Base-by-base conservation (phyloP, 2,113 vertebrate genomes). In the Campylomormyrus tamandua region DNA sequence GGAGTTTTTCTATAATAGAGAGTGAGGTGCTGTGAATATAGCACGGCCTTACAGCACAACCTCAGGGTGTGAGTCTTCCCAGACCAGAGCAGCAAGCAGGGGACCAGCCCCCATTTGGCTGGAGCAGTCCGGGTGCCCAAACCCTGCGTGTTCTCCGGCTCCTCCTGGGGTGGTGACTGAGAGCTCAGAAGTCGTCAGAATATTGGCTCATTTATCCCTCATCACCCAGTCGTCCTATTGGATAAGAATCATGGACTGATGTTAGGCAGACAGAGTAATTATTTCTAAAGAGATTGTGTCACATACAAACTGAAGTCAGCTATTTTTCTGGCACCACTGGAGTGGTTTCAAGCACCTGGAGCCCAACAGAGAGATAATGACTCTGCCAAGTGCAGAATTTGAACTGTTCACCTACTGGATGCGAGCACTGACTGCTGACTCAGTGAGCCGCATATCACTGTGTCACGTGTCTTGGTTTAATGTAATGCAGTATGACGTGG, bases 141-240 rank as follows among this genome's bases (percentile, higher is more conserved):
- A 15, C 3, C n/a, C 62, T 66, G 90, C 56, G 86, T 88, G 88
- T 92, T 91, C 91, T 90, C 93, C 92, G 92, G 84, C 83, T 94
- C 93, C 95, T 94, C 95, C 94, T 92, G 95, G 94, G 94, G 94
- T 96, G 94, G 94, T 95, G 94, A 93, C 92, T 96, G 90, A 94
- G 93, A 94, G 92, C 94, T 46, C 88, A 94, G 92, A 74, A 93
- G 92, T 89, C 90, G 11, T 39, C 49, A 35, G 50, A 48, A 58
- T 6, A 49, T 88, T 21, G 39, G 0, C 17, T 45, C 77, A 6
- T n/a, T 84, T 46, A 48, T 45, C 6, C 24, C 21, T 77, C 35
- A 35, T 77, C 21, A 48, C 8, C 9, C 19, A 10, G 4, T 48
- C 9, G 5, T 84, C 45, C 80, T 48, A 5, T n/a, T 48, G 48